Percentiles rank a stretch among this genome's conserved stretches.
Evolutionary conservation across 2,797 vertebrate species (phyloP).

Genomic region (Cercopithecus neglectus): DNA sequence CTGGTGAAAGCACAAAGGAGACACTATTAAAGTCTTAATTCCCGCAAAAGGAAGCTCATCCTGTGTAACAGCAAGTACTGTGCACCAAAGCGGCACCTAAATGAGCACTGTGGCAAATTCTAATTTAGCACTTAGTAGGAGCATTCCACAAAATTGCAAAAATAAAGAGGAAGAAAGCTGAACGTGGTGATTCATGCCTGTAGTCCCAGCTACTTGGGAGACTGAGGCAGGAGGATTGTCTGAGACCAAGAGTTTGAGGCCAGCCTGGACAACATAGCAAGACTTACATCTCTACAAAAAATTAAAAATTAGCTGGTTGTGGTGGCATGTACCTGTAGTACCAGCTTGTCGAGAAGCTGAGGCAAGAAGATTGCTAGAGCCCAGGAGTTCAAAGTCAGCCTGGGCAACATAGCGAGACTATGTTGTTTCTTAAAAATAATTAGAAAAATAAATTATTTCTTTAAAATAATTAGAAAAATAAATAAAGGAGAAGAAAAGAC

Average conservation of each 20-base stretch:
- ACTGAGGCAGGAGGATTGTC: background rate
- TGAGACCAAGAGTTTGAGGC: background rate
- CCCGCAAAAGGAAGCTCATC: slow-evolving; percentile 71
- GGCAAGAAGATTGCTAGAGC: background rate
- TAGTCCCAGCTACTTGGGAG: background rate
- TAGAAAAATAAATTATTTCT: background rate
- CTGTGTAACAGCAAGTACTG: slow-evolving; percentile 67
- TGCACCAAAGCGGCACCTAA: slow-evolving; percentile 69
- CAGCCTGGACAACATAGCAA: background rate
- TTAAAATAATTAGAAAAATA: background rate
- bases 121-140: slow-evolving; percentile 80
- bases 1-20: slow-evolving; percentile 73
- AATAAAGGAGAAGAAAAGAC: background rate
- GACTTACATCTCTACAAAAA: background rate
- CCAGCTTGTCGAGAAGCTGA: background rate
- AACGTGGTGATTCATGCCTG: background rate
- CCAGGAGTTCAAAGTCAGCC: background rate
- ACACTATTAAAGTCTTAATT: slow-evolving; percentile 77
- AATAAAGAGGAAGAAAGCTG: background rate
- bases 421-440: background rate
- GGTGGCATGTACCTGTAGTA: background rate
- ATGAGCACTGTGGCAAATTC: slow-evolving; percentile 75
- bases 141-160: slow-evolving; percentile 45
- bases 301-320: background rate
- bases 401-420: background rate